Evolutionary conservation across 2,797 vertebrate species (phyloP).

Genomic region (Furcifer pardalis): DNA sequence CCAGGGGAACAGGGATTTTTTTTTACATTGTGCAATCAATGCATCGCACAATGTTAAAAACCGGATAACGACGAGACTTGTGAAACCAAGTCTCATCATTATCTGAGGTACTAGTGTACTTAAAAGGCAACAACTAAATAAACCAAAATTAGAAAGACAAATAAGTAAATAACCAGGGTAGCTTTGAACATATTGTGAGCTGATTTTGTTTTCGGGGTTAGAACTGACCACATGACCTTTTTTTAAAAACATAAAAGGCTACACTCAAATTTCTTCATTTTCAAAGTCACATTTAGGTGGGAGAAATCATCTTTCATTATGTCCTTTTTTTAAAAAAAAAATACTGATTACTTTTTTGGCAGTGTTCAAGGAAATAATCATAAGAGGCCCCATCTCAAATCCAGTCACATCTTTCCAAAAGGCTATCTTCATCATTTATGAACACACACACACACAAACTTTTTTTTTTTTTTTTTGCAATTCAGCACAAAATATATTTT

Average conservation of each 20-base stretch:
- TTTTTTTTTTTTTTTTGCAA: too few species aligned
- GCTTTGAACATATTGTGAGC: neutral
- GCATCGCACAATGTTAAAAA: too few species aligned
- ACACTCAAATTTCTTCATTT: neutral
- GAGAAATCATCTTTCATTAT: neutral
- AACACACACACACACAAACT: too few species aligned
- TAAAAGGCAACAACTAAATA: too few species aligned
- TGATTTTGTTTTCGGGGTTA: neutral
- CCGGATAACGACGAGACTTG: too few species aligned
- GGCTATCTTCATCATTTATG: neutral
- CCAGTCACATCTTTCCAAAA: too few species aligned
- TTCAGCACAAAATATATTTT: constrained; percentile 1
- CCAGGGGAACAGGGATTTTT: too few species aligned
- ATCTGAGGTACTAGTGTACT: too few species aligned
- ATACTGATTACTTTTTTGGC: neutral
- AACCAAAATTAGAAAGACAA: too few species aligned
- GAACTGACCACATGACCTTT: neutral
- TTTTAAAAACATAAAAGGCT: neutral
- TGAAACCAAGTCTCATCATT: too few species aligned
- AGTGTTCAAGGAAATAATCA: neutral
- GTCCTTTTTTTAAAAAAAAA: neutral
- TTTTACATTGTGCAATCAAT: too few species aligned
- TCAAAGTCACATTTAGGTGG: neutral
- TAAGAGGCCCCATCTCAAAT: neutral
- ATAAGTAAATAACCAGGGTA: neutral